These are phyloP conservation scores for Theocolax elegans DNA, from an alignment of 1,140 invertebrate species.

Conservation along the genomic window DNA sequence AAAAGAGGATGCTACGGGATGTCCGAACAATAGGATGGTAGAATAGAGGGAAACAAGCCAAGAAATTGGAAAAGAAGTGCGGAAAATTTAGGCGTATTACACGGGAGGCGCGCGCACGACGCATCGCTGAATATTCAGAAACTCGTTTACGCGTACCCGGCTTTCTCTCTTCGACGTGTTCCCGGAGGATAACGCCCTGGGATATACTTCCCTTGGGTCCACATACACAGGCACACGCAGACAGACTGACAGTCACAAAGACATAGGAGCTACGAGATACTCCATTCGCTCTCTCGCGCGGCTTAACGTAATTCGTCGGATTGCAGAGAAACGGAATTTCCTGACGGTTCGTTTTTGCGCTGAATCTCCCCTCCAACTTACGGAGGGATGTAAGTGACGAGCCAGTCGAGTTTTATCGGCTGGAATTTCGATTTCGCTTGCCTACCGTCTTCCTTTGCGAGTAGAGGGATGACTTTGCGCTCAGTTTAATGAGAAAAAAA, in stretches of 20 bases:
- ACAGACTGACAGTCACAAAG: too few relatives aligned
- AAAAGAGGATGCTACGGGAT: too few relatives aligned
- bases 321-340: background rate
- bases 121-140: constrained; percentile 14
- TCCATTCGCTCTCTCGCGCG: too few relatives aligned
- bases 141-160: background rate
- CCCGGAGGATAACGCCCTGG: background rate
- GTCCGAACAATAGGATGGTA: too few relatives aligned
- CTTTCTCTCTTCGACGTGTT: background rate
- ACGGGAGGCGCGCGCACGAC: background rate
- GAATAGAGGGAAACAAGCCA: background rate
- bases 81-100: background rate
- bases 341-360: too few relatives aligned
- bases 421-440: too few relatives aligned
- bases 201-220: background rate
- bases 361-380: too few relatives aligned
- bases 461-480: background rate
- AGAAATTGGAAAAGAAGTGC: background rate
- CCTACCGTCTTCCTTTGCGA: too few relatives aligned
- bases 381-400: too few relatives aligned
- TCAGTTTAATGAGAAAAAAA: background rate
- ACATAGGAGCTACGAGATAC: too few relatives aligned
- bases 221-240: too few relatives aligned
- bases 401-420: too few relatives aligned
- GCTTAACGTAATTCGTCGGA: background rate